phyloP scores from a whole-genome alignment of 2,113 vertebrate genomes.

The Onychostruthus taczanowskii region DNA sequence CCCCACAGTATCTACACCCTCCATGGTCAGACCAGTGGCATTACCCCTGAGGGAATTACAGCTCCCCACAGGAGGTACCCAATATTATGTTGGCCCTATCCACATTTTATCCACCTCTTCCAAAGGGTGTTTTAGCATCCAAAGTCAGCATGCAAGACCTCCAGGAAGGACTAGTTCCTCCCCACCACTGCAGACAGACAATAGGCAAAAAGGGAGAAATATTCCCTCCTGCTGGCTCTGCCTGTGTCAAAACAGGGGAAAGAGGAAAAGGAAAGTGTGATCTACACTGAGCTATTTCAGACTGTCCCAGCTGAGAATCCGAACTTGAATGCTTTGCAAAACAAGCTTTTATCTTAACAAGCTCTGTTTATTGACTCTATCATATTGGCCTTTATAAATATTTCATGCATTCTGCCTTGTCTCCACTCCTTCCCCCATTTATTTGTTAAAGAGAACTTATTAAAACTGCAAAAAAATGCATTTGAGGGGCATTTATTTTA shows the following conservation, averaged over 20 bases:
- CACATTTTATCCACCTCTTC: not conserved
- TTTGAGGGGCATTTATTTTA: not conserved
- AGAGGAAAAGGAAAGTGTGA: not conserved
- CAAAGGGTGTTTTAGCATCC: not conserved
- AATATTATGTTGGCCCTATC: accelerated
- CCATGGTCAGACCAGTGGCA: not conserved
- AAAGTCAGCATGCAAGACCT: not conserved
- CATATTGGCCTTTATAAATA: not conserved
- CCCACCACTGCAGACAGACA: not conserved
- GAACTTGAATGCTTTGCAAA: not conserved
- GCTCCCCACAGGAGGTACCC: accelerated
- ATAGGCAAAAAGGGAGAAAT: not conserved
- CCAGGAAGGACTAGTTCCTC: not conserved
- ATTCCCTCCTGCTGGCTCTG: not conserved
- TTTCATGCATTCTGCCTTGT: not conserved
- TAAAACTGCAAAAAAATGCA: not conserved
- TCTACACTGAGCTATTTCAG: not conserved
- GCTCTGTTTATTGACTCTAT: not conserved
- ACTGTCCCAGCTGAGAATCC: not conserved
- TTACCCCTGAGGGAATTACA: not conserved
- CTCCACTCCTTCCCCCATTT: not conserved
- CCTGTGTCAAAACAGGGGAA: not conserved
- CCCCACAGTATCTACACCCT: not conserved
- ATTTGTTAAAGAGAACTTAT: not conserved
- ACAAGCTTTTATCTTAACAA: not conserved